These are phyloP conservation scores for Oscheius sp. DNA, from an alignment of 2,888 invertebrate species.

Conservation along the genomic window DNA sequence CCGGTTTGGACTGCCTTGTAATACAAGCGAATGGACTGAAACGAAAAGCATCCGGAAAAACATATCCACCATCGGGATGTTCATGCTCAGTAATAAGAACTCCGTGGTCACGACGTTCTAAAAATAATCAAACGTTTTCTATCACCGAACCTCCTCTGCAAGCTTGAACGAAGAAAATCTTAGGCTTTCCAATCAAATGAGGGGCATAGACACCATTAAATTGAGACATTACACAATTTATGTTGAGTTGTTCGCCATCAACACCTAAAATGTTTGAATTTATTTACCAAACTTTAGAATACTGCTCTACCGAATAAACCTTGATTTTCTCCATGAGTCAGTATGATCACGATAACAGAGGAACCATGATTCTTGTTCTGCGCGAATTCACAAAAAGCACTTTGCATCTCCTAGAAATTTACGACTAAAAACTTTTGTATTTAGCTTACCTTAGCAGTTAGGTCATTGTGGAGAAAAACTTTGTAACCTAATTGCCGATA, in stretches of 20 bases:
- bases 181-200: slow-evolving; percentile 70
- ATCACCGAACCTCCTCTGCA: slow-evolving; percentile 69
- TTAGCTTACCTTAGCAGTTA: slow-evolving; percentile 56
- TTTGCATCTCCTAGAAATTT: slow-evolving; percentile 55
- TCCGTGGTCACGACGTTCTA: slow-evolving; percentile 31
- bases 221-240: slow-evolving; percentile 50
- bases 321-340: slow-evolving; percentile 71
- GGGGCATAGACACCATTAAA: slow-evolving; percentile 67
- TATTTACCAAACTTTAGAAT: neutral
- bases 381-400: slow-evolving; percentile 55
- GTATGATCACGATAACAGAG: slow-evolving; percentile 24
- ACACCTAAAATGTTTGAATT: slow-evolving; percentile 45
- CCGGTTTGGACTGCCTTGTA: neutral
- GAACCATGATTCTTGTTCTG: slow-evolving; percentile 25
- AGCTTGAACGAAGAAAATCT: slow-evolving; percentile 72
- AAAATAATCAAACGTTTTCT: neutral
- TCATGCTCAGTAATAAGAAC: neutral
- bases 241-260: slow-evolving; percentile 54
- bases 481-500: slow-evolving; percentile 65
- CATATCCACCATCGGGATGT: neutral
- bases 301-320: slow-evolving; percentile 44
- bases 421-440: neutral
- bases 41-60: neutral
- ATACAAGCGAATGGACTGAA: slow-evolving; percentile 31
- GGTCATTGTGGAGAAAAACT: slow-evolving; percentile 58